These are phyloP conservation scores for Seriola dumerili DNA, from an alignment of 2,113 vertebrate genomes.

Conservation along the genomic window DNA sequence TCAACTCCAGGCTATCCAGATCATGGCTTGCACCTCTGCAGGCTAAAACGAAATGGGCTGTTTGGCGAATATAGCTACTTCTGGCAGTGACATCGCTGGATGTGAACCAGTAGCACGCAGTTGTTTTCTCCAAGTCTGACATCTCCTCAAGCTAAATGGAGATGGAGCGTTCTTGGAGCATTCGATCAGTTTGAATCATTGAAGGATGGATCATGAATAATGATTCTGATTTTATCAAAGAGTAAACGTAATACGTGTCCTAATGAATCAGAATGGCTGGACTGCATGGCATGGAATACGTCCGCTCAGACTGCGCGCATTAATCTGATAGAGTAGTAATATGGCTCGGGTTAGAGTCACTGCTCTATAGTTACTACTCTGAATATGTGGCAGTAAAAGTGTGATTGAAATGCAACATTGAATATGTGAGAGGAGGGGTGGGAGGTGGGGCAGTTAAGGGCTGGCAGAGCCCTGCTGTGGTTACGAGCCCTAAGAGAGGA, in stretches of 20 bases:
- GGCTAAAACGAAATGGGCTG: constrained; percentile 46
- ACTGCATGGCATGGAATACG: not conserved
- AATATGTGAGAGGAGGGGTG: constrained; percentile 67
- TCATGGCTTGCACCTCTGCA: constrained; percentile 51
- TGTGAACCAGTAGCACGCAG: constrained; percentile 33
- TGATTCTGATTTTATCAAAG: constrained; percentile 52
- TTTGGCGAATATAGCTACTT: constrained; percentile 27
- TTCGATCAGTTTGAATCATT: constrained; percentile 42
- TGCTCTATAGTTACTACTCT: constrained; percentile 60
- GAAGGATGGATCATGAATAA: constrained; percentile 51
- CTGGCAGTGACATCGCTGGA: constrained; percentile 58
- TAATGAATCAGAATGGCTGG: constrained; percentile 47
- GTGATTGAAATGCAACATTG: constrained; percentile 82
- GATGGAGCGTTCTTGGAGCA: constrained; percentile 41
- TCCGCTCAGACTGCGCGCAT: constrained; percentile 40
- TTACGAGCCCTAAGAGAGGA: constrained; percentile 84
- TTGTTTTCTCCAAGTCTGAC: constrained; percentile 63
- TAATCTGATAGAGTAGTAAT: constrained; percentile 71
- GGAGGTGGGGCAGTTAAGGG: constrained; percentile 67
- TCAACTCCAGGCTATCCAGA: constrained; percentile 37
- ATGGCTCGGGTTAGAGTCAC: constrained; percentile 56
- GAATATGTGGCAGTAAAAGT: constrained; percentile 75
- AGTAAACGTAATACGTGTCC: constrained; percentile 42
- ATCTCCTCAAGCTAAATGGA: constrained; percentile 62
- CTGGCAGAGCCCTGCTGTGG: constrained; percentile 81